Evolutionary conservation across 2,113 vertebrate genomes (phyloP).

Genomic region (Chlamydotis undulata): DNA sequence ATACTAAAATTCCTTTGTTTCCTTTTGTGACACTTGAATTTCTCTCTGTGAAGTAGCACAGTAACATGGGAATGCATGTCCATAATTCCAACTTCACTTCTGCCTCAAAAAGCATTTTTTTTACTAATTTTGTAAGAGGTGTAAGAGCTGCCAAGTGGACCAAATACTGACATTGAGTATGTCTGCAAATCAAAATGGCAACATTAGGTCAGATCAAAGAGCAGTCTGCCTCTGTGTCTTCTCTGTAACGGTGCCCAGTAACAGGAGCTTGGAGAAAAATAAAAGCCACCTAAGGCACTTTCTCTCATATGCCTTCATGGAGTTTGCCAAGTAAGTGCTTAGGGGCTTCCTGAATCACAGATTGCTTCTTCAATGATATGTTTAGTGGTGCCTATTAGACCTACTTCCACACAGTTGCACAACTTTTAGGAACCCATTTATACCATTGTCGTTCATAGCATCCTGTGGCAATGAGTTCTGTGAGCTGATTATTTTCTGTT

Average conservation of each 20-base stretch:
- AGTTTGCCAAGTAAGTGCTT: not conserved
- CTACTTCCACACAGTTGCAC: not conserved
- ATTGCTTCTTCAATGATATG: not conserved
- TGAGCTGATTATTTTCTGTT: not conserved
- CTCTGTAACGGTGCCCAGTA: not conserved
- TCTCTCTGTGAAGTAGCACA: not conserved
- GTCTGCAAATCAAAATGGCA: not conserved
- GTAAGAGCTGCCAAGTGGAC: not conserved
- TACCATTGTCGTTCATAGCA: not conserved
- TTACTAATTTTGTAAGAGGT: not conserved
- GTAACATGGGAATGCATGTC: not conserved
- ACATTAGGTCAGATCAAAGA: not conserved
- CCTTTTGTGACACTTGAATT: not conserved
- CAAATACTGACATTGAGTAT: rapidly evolving
- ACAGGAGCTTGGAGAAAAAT: not conserved
- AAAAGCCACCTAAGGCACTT: not conserved
- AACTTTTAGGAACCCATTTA: rapidly evolving
- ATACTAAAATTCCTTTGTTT: not conserved
- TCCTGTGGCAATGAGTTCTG: not conserved
- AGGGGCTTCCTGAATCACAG: not conserved
- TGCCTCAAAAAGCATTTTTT: not conserved
- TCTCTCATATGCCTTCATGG: not conserved
- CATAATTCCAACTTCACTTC: not conserved
- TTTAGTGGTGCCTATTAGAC: not conserved
- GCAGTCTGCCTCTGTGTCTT: not conserved